Evolutionary conservation across 1,140 invertebrate species (phyloP).

Genomic region (Gryllus bimaculatus): DNA sequence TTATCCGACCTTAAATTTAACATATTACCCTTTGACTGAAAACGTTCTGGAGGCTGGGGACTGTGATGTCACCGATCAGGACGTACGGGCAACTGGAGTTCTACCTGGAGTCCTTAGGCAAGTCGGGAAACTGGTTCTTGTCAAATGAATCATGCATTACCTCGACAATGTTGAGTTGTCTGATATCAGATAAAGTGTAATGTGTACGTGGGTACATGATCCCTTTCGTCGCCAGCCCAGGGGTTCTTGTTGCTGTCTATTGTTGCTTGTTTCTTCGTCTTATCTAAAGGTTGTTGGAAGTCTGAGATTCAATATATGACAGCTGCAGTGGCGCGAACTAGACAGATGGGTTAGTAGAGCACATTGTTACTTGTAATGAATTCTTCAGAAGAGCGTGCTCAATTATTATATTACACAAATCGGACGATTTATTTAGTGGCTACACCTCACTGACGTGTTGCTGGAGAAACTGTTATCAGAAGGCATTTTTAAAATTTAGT

Average conservation of each 20-base stretch:
- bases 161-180: not conserved
- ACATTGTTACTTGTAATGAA: not conserved
- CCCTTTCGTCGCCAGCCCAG: not conserved
- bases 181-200: not conserved
- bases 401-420: not conserved
- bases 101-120: too few relatives aligned
- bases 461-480: not conserved
- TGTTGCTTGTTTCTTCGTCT: not conserved
- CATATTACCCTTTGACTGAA: too few relatives aligned
- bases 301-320: not conserved
- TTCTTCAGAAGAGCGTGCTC: not conserved
- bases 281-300: not conserved
- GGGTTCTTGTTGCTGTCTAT: not conserved
- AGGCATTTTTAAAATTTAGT: not conserved
- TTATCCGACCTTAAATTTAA: too few relatives aligned
- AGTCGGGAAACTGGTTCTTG: not conserved
- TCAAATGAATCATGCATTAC: not conserved
- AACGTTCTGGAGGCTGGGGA: too few relatives aligned
- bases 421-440: not conserved
- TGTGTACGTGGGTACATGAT: not conserved
- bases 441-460: too few relatives aligned
- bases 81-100: too few relatives aligned
- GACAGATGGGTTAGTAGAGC: not conserved
- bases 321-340: not conserved
- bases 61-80: too few relatives aligned